Conservation (phyloP, 1,140 invertebrate species). For the Micrasema longulum region DNA sequence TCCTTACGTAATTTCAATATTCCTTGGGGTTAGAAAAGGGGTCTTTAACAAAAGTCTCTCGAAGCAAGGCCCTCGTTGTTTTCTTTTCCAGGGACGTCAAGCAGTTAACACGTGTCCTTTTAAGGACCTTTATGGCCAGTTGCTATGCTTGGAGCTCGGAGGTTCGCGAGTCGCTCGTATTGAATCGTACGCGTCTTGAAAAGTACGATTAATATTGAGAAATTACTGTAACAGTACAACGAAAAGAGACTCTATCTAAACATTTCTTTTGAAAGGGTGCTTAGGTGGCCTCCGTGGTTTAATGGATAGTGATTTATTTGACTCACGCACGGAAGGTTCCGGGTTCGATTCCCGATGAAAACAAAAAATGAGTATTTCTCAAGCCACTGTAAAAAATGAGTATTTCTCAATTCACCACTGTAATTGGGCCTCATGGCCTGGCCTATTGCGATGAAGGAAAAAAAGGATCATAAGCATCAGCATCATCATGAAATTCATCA, state of each 20-base stretch:
- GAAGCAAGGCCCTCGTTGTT: constrained; percentile 1
- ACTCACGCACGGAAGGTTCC: no score
- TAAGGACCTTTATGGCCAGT: constrained; percentile 40
- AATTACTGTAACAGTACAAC: background rate
- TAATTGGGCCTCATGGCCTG: no score
- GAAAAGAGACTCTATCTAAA: constrained; percentile 2
- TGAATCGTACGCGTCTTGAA: constrained; percentile 5
- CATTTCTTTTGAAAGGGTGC: no score
- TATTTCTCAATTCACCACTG: no score
- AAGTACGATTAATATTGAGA: background rate
- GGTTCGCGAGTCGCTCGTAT: background rate
- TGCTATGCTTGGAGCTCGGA: background rate
- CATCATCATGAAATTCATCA: no score
- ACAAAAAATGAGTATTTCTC: no score
- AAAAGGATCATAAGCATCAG: no score
- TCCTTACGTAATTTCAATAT: constrained; percentile 20
- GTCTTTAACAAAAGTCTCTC: constrained; percentile 8
- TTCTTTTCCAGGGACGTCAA: constrained; percentile 48
- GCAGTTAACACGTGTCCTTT: constrained; percentile 51
- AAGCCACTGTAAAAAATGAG: no score
- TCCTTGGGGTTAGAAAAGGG: background rate
- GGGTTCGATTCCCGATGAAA: no score
- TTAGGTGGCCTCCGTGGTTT: no score
- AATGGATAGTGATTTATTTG: no score
- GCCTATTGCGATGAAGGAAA: no score